Conservation (phyloP, 2,888 invertebrate genomes). For the Mystacides longicornis region DNA sequence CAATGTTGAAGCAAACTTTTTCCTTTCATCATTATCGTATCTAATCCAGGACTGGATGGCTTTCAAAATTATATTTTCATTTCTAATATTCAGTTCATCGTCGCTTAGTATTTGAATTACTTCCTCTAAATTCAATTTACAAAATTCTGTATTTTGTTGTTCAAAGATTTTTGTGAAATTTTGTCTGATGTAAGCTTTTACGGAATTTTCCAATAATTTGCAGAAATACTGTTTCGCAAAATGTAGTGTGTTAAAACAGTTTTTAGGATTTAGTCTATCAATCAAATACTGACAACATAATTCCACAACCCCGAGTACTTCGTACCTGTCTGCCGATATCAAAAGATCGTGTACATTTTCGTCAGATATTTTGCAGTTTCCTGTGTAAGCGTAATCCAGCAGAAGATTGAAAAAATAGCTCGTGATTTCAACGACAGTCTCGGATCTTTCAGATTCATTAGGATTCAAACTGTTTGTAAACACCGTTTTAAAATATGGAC, state of each 20-base stretch:
- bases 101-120: slow-evolving; percentile 57
- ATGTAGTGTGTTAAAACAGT: slow-evolving; percentile 64
- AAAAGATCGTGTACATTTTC: slow-evolving; percentile 64
- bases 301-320: slow-evolving; percentile 64
- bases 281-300: slow-evolving; percentile 61
- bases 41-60: slow-evolving; percentile 66
- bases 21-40: slow-evolving; percentile 48
- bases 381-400: slow-evolving; percentile 70
- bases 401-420: slow-evolving; percentile 51
- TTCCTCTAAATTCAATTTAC: slow-evolving; percentile 52
- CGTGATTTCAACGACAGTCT: slow-evolving; percentile 54
- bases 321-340: slow-evolving; percentile 64
- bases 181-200: slow-evolving; percentile 50
- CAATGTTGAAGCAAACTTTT: slow-evolving; percentile 49
- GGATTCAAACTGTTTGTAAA: slow-evolving; percentile 55
- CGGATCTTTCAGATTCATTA: slow-evolving; percentile 53
- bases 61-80: slow-evolving; percentile 68
- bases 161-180: slow-evolving; percentile 54
- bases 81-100: slow-evolving; percentile 64
- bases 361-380: slow-evolving; percentile 54
- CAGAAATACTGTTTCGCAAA: slow-evolving; percentile 67
- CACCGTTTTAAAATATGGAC: slow-evolving; percentile 66
- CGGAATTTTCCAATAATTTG: slow-evolving; percentile 55
- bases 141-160: slow-evolving; percentile 54
- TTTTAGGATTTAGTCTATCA: slow-evolving; percentile 55